Conservation (phyloP, 2,113 vertebrate species). For the Dicrurus megarhynchus region DNA sequence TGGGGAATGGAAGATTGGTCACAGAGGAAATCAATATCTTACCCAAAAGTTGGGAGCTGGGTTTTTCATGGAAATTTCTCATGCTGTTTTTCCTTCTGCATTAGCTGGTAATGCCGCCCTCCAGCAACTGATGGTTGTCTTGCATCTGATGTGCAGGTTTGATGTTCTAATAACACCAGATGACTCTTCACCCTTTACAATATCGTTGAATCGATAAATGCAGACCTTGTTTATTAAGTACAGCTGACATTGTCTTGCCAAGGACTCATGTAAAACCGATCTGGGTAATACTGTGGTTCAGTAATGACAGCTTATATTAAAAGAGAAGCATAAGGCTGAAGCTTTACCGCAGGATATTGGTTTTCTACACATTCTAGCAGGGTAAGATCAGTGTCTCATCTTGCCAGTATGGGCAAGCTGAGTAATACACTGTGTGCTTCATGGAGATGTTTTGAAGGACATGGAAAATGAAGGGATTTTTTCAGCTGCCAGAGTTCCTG, state of each 20-base stretch:
- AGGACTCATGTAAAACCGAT: constrained; percentile 57
- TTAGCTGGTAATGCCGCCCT: not conserved
- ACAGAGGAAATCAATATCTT: not conserved
- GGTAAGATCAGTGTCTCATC: constrained; percentile 10
- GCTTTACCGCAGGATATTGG: constrained; percentile 57
- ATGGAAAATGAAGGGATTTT: not conserved
- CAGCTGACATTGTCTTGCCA: constrained; percentile 53
- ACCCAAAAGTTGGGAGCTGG: not conserved
- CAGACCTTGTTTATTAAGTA: constrained; percentile 62
- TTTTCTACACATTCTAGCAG: constrained; percentile 26
- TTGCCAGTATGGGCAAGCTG: not conserved
- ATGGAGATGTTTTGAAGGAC: not conserved
- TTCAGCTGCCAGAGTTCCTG: not conserved
- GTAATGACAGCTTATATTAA: constrained; percentile 32
- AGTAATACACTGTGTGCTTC: not conserved
- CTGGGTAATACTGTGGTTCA: constrained; percentile 21
- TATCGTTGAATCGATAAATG: constrained; percentile 47
- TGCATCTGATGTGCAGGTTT: constrained; percentile 52
- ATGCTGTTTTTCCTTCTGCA: not conserved
- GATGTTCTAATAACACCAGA: constrained; percentile 53
- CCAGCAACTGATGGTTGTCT: constrained; percentile 45
- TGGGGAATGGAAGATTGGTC: not conserved
- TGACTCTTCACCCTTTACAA: constrained; percentile 60
- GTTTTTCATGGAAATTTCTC: not conserved
- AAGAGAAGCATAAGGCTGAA: constrained; percentile 21